phyloP scores from a whole-genome alignment of 2,797 vertebrate species.

The Silurus aristotelis region DNA sequence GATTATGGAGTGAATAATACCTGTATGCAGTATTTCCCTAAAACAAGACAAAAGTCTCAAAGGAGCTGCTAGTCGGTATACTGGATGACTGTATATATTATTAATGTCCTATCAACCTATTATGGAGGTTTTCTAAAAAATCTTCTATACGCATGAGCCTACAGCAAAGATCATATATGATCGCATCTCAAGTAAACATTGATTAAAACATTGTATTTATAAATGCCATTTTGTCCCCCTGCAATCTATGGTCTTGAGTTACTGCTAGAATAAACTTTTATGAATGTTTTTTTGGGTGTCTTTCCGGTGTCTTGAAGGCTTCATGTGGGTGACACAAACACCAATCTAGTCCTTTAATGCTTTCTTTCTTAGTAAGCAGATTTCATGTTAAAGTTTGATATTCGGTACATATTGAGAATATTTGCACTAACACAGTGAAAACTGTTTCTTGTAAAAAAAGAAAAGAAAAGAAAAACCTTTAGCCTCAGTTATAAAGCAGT shows the following conservation, averaged over 20 bases:
- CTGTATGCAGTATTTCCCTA: background rate
- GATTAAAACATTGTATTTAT: background rate
- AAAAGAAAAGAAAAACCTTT: background rate
- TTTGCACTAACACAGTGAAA: background rate
- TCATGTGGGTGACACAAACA: background rate
- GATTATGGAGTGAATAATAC: background rate
- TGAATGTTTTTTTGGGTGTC: background rate
- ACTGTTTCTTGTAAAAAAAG: too few species aligned
- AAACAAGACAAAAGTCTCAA: too few species aligned
- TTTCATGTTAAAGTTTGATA: conserved; percentile 6
- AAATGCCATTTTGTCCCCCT: background rate
- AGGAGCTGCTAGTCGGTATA: background rate
- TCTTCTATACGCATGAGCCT: background rate
- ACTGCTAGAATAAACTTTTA: background rate
- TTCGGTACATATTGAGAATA: background rate
- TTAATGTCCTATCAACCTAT: background rate
- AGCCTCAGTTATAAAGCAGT: conserved; percentile 10
- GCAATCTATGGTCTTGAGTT: background rate
- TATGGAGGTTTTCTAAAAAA: background rate
- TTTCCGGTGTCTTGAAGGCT: background rate
- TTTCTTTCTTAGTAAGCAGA: background rate
- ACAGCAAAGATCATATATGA: background rate
- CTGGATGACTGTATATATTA: background rate
- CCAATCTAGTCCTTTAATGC: background rate
- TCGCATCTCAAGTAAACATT: background rate